Evolutionary conservation across 2,113 vertebrate species (phyloP).

Genomic region (Rhinoptilus africanus): DNA sequence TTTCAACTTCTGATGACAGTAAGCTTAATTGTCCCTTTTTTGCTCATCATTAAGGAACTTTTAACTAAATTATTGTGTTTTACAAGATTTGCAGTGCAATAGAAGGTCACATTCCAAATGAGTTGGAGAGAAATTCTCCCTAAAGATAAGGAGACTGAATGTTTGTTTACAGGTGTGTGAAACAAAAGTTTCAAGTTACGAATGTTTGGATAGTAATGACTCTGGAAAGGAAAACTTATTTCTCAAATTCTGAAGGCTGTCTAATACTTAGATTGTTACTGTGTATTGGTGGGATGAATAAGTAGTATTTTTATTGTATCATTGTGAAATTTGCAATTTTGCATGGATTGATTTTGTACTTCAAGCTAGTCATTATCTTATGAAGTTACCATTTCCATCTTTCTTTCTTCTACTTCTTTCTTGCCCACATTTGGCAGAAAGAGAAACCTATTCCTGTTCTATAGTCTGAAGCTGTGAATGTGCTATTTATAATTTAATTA

Average conservation of each 20-base stretch:
- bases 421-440: not conserved
- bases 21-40: not conserved
- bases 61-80: not conserved
- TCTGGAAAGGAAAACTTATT: not conserved
- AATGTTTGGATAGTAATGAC: not conserved
- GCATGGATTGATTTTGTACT: not conserved
- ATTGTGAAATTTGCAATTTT: not conserved
- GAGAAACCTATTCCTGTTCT: not conserved
- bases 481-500: conserved; percentile 36
- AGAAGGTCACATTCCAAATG: not conserved
- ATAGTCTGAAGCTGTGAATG: not conserved
- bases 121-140: not conserved
- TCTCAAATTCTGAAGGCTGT: not conserved
- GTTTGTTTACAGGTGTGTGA: not conserved
- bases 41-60: not conserved
- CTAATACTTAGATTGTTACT: not conserved
- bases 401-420: not conserved
- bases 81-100: not conserved
- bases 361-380: not conserved
- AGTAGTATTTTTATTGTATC: not conserved
- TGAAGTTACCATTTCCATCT: not conserved
- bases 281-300: not conserved
- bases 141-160: not conserved
- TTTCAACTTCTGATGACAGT: not conserved
- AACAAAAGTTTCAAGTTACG: not conserved